Conservation (phyloP, 2,113 vertebrate genomes). For the Scopus umbretta region DNA sequence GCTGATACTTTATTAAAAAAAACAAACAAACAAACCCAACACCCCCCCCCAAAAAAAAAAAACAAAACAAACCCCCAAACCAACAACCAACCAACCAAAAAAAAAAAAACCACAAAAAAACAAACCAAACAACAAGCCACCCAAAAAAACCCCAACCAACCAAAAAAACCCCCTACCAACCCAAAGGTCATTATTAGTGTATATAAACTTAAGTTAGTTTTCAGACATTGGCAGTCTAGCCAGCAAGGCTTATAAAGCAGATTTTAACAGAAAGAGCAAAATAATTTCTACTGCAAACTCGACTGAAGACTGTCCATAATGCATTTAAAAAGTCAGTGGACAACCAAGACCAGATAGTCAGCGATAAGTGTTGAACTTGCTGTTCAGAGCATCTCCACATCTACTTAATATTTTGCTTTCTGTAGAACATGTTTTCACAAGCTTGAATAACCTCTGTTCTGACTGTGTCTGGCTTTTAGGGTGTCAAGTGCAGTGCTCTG, state of each 20-base stretch:
- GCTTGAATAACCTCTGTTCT: not conserved
- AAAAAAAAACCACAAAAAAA: too few species aligned
- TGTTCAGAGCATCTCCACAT: not conserved
- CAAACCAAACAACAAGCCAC: too few species aligned
- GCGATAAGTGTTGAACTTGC: not conserved
- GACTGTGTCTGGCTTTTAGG: not conserved
- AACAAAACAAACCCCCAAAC: too few species aligned
- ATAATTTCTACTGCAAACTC: not conserved
- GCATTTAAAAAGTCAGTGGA: not conserved
- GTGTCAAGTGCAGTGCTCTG: not conserved
- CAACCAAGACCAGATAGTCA: not conserved
- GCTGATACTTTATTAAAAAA: not conserved
- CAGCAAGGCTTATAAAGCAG: not conserved
- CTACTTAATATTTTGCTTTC: not conserved
- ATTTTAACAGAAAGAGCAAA: not conserved
- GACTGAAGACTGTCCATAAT: fast-evolving
- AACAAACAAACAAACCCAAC: too few species aligned
- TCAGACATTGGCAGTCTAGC: not conserved
- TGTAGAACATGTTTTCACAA: not conserved
- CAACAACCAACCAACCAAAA: too few species aligned
- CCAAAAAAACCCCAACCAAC: too few species aligned
- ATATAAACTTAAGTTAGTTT: not conserved
- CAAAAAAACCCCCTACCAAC: not conserved
- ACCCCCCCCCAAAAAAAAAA: too few species aligned
- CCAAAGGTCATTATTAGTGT: not conserved